phyloP scores from a whole-genome alignment of 2,888 invertebrate species.

The Plebejus melissa region DNA sequence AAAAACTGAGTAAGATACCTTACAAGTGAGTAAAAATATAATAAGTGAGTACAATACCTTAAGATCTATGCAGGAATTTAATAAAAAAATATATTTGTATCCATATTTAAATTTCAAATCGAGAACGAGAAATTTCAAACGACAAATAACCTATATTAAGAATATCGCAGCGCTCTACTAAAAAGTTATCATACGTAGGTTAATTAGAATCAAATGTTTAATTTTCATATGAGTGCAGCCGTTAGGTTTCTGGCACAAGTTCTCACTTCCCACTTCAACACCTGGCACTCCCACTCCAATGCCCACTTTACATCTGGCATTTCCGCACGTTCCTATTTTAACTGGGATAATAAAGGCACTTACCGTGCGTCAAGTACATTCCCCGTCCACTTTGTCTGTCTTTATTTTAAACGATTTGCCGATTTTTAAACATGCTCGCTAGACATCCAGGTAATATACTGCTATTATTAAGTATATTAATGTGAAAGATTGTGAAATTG shows the following conservation, averaged over 20 bases:
- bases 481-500: neutral
- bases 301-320: neutral
- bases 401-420: constrained; percentile 17
- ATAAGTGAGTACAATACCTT: too few relatives aligned
- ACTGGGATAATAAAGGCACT: constrained; percentile 10
- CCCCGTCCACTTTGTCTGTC: constrained; percentile 21
- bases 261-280: constrained; percentile 10
- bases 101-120: neutral
- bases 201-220: constrained; percentile 12
- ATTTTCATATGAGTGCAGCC: neutral
- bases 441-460: neutral
- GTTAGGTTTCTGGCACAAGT: constrained; percentile 1
- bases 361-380: neutral
- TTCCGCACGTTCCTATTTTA: constrained; percentile 9
- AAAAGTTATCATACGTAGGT: neutral
- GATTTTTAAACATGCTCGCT: constrained; percentile 14
- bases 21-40: neutral
- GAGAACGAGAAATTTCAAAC: neutral
- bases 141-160: neutral
- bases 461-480: neutral
- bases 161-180: neutral
- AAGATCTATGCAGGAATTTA: neutral
- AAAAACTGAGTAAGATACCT: neutral
- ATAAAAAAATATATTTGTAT: neutral
- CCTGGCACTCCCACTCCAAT: neutral